A percentile compares a stretch with the other conserved stretches of the same genome.
Conservation (phyloP, 2,888 invertebrate genomes). For the Torymus texanus region DNA sequence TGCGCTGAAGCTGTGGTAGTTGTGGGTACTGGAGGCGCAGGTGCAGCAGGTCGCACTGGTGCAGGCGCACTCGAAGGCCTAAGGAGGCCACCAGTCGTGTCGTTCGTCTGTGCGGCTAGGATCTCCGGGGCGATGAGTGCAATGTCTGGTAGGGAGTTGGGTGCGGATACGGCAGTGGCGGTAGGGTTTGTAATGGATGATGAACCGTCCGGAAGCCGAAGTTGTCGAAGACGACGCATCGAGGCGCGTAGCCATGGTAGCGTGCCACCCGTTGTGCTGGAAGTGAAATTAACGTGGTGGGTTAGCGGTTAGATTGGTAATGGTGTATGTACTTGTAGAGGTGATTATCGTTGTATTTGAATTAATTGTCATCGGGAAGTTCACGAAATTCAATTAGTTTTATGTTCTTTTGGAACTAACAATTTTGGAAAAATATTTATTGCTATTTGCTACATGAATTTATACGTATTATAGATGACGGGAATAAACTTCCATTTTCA, state of each 20-base stretch:
- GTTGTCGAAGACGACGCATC: slow-evolving; percentile 78
- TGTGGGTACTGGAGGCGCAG: slow-evolving; percentile 31
- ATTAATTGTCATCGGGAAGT: too few species aligned
- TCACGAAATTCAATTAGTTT: too few species aligned
- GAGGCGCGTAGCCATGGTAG: slow-evolving; percentile 77
- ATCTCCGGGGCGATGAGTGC: slow-evolving; percentile 72
- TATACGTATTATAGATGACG: too few species aligned
- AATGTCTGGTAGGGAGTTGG: slow-evolving; percentile 69
- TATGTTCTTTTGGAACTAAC: too few species aligned
- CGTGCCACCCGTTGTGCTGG: slow-evolving; percentile 57
- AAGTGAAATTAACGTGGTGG: neutral
- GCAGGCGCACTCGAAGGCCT: slow-evolving; percentile 69
- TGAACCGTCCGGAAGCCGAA: slow-evolving; percentile 74
- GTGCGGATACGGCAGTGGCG: slow-evolving; percentile 28
- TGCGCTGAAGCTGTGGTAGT: neutral
- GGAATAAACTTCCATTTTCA: too few species aligned
- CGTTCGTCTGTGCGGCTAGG: slow-evolving; percentile 71
- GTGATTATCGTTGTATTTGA: too few species aligned
- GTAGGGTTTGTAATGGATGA: too few species aligned
- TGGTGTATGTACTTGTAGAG: too few species aligned
- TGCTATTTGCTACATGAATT: too few species aligned
- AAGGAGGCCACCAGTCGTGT: slow-evolving; percentile 60
- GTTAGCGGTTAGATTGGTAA: too few species aligned
- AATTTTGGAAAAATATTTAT: too few species aligned
- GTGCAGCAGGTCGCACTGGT: slow-evolving; percentile 41